These are phyloP conservation scores for Apantesis nais DNA, from an alignment of 2,888 invertebrate species.

Conservation along the genomic window DNA sequence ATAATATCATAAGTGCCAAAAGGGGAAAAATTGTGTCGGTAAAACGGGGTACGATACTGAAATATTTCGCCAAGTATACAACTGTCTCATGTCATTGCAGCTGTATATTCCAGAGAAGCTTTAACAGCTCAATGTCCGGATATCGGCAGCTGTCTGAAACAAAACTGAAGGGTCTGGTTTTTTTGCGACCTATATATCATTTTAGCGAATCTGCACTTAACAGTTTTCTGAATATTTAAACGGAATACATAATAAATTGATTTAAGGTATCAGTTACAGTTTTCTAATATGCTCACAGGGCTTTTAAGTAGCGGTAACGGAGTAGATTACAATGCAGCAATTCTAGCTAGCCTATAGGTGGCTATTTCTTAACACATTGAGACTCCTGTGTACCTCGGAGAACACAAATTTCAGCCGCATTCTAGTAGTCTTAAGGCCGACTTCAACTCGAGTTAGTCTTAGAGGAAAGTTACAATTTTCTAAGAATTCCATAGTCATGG, in stretches of 20 bases:
- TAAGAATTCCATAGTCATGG: no score
- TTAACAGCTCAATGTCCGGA: constrained; percentile 4
- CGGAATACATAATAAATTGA: not conserved
- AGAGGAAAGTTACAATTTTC: no score
- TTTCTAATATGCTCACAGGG: no score
- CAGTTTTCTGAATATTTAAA: not conserved
- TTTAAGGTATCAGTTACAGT: not conserved
- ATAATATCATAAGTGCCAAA: not conserved
- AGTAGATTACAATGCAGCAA: no score
- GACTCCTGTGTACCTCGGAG: no score
- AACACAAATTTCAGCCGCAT: no score
- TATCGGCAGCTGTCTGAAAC: constrained; percentile 22
- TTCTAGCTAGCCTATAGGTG: no score
- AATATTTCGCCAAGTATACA: constrained; percentile 2
- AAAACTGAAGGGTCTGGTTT: constrained; percentile 1
- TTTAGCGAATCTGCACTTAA: not conserved
- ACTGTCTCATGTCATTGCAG: constrained; percentile 1
- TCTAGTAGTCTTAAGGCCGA: no score
- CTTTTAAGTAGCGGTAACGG: no score
- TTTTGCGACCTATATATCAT: constrained; percentile 11
- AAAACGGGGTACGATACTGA: not conserved
- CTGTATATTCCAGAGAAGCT: not conserved
- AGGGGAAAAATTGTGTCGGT: not conserved
- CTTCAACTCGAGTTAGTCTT: no score
- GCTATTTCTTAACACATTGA: no score